Evolutionary conservation across 2,797 vertebrate species (phyloP).

Genomic region (Paratrypauchen microcephalus): DNA sequence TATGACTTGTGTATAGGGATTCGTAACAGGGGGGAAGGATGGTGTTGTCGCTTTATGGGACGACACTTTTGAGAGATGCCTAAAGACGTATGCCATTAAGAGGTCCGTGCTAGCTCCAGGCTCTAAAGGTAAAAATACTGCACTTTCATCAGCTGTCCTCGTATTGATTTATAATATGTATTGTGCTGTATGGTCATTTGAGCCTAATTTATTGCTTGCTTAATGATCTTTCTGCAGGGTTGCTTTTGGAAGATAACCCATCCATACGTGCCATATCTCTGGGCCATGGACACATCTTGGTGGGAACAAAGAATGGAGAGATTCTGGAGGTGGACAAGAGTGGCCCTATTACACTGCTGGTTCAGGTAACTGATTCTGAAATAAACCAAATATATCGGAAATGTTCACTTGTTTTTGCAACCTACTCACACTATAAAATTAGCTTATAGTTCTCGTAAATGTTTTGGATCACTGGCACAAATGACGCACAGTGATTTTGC

Average conservation of each 20-base stretch:
- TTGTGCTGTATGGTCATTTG: conserved; percentile 13
- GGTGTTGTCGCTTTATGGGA: conserved; percentile 97
- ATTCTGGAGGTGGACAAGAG: conserved; percentile 98
- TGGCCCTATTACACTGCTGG: conserved; percentile 94
- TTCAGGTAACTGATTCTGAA: conserved; percentile 82
- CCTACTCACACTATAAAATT: not conserved
- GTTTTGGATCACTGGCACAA: not conserved
- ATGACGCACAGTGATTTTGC: not conserved
- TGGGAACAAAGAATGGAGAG: conserved; percentile 98
- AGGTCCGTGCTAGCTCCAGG: conserved; percentile 94
- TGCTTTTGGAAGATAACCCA: conserved; percentile 97
- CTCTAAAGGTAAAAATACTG: conserved; percentile 87
- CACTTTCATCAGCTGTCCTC: conserved; percentile 9
- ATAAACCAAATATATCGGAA: conserved; percentile 8
- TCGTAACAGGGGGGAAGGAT: conserved; percentile 97
- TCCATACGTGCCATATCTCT: conserved; percentile 99
- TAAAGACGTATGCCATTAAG: conserved; percentile 98
- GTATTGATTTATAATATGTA: not conserved
- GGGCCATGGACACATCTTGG: conserved; percentile 96
- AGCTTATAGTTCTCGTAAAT: not conserved
- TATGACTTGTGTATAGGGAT: conserved; percentile 79
- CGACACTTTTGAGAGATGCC: conserved; percentile 95
- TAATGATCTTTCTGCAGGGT: conserved; percentile 75
- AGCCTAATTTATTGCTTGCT: conserved; percentile 15
- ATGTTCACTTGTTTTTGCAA: conserved; percentile 4